Evolutionary conservation across 1,140 invertebrate species (phyloP), one percentile per base, ranked within the genome.

Genomic region (Bombus pascuorum): DNA sequence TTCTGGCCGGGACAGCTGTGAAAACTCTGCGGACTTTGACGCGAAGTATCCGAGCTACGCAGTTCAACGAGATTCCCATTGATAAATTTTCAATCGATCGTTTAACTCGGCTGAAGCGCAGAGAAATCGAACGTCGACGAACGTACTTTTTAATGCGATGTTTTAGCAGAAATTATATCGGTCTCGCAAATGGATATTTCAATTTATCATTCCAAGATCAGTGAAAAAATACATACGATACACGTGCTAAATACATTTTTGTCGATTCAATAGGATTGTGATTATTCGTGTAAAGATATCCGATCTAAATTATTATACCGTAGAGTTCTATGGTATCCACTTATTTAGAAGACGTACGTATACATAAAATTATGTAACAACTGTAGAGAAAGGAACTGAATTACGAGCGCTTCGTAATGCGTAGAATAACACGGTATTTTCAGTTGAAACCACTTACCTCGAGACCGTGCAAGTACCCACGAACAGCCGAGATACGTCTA

Each of bases 1-100:
- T 88, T 86, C 87, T 89, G 83, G 89, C 47, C 66, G 70, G 47
- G 78, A 57, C 90, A 91, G 89, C 90, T 90, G 91, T 76, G 89
- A 84, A 91, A 91, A 90, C 87, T 89, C 81, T 65, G 42, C 75
- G 62, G 47, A 42, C 80, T 89, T 86, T 59, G 76, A 89, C 78
- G 39, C 44, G 53, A 53, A 37, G 34, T 47, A 57, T 34, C 15
- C 59, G 10, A 62, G 42, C n/a, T 65, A 72, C 59, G 39, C 0
- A n/a, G 44, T 57, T 59, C 34, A 1, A 34, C 4, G 1, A 37
- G 37, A 32, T 37, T 32, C 22, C 3, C 66, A 32, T 68, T 22
- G 66, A 68, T 22, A 18, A 18, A 18, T 37, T 3, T 34, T 68
- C 32, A 22, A 68, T 34, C 32, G 32, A 25, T 34, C 10, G 59